Percentiles rank a stretch among this genome's conserved stretches.
phyloP scores from a whole-genome alignment of 1,140 invertebrate species.

The Sitophilus oryzae region DNA sequence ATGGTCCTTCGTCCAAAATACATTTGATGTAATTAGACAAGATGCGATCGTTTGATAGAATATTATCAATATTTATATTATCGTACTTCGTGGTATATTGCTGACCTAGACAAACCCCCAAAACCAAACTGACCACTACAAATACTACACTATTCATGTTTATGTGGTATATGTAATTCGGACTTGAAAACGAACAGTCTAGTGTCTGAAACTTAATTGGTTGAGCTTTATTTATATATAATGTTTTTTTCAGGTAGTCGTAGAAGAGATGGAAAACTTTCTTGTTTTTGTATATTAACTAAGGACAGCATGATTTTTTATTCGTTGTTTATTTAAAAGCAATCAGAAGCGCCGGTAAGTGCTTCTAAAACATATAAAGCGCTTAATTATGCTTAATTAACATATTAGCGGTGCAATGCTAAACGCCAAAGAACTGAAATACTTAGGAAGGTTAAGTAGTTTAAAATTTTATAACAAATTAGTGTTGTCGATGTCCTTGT shows the following conservation, averaged over 20 bases:
- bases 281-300: background rate
- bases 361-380: too few relatives aligned
- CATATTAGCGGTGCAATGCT: too few relatives aligned
- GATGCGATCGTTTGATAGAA: slow-evolving; percentile 57
- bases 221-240: background rate
- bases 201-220: too few relatives aligned
- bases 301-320: background rate
- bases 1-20: slow-evolving; percentile 60
- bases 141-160: background rate
- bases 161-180: too few relatives aligned
- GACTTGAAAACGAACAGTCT: too few relatives aligned
- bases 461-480: too few relatives aligned
- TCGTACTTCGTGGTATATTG: slow-evolving; percentile 56
- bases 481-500: too few relatives aligned
- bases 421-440: too few relatives aligned
- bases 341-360: too few relatives aligned
- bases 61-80: slow-evolving; percentile 56
- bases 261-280: background rate
- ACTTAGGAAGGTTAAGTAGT: too few relatives aligned
- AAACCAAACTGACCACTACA: background rate
- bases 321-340: background rate
- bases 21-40: slow-evolving; percentile 61
- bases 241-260: too few relatives aligned
- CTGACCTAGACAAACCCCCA: slow-evolving; percentile 9
- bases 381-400: too few relatives aligned